Conservation (phyloP, 2,113 vertebrate genomes). For the Sisor rabdophorus region DNA sequence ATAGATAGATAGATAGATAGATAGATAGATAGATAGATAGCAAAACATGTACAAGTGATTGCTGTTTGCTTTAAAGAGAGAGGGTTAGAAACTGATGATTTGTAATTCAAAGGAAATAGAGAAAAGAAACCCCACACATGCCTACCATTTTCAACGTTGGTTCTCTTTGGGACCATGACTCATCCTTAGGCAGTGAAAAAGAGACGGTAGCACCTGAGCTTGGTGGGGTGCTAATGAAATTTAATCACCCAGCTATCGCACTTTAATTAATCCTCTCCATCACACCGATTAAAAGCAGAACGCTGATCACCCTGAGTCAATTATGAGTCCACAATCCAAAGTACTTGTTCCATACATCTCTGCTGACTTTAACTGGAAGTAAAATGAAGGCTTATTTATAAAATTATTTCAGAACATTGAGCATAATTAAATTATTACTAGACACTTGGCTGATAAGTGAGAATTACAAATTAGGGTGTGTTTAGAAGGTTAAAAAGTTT, state of each 20-base stretch:
- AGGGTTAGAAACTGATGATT: background rate
- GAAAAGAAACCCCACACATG: background rate
- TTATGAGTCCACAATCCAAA: slow-evolving; percentile 56
- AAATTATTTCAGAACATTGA: slow-evolving; percentile 32
- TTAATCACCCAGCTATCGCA: slow-evolving; percentile 35
- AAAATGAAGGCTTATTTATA: slow-evolving; percentile 11
- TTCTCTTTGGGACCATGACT: slow-evolving; percentile 3
- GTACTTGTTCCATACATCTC: slow-evolving; percentile 28
- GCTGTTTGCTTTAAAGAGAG: background rate
- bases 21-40: too few species aligned
- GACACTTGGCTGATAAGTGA: background rate
- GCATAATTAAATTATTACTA: slow-evolving; percentile 38
- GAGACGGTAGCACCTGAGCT: slow-evolving; percentile 29
- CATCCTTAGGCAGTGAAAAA: slow-evolving; percentile 13
- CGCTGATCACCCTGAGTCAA: slow-evolving; percentile 53
- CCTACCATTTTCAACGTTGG: background rate
- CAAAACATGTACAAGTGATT: slow-evolving; percentile 22
- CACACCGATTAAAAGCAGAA: slow-evolving; percentile 52
- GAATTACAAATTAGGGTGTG: background rate
- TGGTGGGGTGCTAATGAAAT: slow-evolving; percentile 36
- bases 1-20: too few species aligned
- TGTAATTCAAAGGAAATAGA: slow-evolving; percentile 19
- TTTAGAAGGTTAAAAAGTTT: background rate
- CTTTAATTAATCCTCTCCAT: slow-evolving; percentile 48
- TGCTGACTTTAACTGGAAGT: slow-evolving; percentile 35